These are phyloP conservation scores for Rousettus leschenaultii DNA, from an alignment of 2,113 vertebrate species.

Conservation along the genomic window DNA sequence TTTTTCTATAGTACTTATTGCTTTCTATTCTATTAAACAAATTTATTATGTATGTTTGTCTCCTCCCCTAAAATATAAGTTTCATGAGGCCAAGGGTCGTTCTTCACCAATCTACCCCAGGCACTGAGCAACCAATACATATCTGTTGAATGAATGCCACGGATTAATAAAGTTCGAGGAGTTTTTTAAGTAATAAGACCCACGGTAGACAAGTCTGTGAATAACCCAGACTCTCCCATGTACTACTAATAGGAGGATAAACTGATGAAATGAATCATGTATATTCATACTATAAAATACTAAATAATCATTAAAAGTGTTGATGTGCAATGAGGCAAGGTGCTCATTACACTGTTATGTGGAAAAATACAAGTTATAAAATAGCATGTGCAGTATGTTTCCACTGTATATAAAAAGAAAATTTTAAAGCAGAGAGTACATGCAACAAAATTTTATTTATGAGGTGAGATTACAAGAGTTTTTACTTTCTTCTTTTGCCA, in stretches of 20 bases:
- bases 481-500: background rate
- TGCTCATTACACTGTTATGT: background rate
- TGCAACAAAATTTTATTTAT: slow-evolving; percentile 11
- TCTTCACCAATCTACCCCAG: background rate
- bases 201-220: background rate
- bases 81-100: background rate
- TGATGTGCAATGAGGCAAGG: background rate
- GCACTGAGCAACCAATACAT: background rate
- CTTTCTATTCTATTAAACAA: background rate
- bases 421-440: background rate
- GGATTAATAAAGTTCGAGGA: background rate
- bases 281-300: background rate
- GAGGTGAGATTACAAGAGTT: background rate
- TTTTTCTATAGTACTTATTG: background rate
- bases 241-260: background rate
- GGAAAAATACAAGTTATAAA: slow-evolving; percentile 1
- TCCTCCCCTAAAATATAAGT: background rate
- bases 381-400: background rate
- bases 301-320: background rate
- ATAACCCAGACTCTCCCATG: background rate
- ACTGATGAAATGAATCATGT: background rate
- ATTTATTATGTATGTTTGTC: background rate
- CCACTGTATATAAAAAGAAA: background rate
- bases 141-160: background rate
- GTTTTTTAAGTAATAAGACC: background rate